Conservation (phyloP, 2,113 vertebrate species). For the Aleadryas rufinucha region DNA sequence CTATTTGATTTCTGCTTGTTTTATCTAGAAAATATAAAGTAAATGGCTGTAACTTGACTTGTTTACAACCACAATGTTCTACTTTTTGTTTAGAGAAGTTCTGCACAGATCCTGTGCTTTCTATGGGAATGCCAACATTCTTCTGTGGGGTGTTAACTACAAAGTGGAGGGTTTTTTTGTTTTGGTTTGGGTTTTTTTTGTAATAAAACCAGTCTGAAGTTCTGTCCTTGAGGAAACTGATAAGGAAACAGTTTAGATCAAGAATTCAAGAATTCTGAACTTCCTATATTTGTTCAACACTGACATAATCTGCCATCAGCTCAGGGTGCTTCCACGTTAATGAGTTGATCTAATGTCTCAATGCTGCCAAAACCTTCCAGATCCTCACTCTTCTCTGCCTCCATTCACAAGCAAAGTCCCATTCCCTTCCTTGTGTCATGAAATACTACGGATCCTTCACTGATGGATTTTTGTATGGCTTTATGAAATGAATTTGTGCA, state of each 20-base stretch:
- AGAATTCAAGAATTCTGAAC: background rate
- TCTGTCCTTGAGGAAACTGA: background rate
- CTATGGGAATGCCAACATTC: constrained; percentile 2
- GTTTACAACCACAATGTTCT: background rate
- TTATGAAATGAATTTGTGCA: background rate
- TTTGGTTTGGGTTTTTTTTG: background rate
- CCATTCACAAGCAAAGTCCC: background rate
- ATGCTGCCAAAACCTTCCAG: background rate
- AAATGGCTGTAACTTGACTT: background rate
- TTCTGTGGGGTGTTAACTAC: constrained; percentile 15
- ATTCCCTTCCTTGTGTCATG: background rate
- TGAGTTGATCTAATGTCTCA: background rate
- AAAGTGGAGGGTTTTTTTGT: background rate
- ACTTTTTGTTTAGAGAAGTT: background rate
- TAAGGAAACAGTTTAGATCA: background rate
- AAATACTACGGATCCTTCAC: background rate
- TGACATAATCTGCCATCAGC: background rate
- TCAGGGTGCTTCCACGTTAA: background rate
- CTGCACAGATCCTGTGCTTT: background rate
- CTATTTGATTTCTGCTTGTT: background rate
- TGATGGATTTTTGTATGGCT: background rate
- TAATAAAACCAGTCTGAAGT: background rate
- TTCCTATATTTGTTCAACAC: background rate
- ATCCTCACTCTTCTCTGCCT: background rate
- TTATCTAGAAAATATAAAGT: background rate